phyloP scores from a whole-genome alignment of 2,797 vertebrate genomes.

The Sardinella longiceps region DNA sequence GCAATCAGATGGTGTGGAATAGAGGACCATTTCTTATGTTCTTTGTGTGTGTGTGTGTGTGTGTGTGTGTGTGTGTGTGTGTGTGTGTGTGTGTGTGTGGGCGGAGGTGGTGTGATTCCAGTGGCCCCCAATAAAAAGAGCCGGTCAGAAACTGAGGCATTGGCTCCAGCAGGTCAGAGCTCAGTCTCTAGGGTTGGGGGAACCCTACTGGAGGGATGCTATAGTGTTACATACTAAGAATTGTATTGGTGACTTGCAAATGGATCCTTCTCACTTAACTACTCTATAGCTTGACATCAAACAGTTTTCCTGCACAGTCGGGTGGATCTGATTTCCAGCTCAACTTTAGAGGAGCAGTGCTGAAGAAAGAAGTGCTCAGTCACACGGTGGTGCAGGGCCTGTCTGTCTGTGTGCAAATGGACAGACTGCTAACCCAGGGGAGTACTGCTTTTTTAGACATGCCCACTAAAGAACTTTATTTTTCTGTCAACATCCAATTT shows the following conservation, averaged over 20 bases:
- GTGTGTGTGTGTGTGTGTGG: neutral
- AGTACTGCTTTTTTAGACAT: neutral
- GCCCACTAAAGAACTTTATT: neutral
- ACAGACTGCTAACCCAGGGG: neutral
- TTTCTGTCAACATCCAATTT: neutral
- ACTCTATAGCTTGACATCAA: constrained; percentile 22
- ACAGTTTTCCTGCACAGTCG: neutral
- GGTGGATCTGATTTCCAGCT: constrained; percentile 7
- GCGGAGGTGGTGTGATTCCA: neutral
- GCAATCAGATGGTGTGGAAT: neutral
- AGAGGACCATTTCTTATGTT: neutral
- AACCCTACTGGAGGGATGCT: neutral
- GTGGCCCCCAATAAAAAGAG: neutral
- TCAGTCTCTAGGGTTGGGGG: neutral
- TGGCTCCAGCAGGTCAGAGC: neutral
- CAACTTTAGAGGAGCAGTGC: neutral
- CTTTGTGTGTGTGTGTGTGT: constrained; percentile 8
- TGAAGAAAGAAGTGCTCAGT: neutral
- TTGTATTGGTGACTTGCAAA: constrained; percentile 13
- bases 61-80: constrained; percentile 14
- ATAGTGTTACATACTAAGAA: neutral
- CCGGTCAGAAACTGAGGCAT: neutral
- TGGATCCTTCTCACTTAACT: neutral
- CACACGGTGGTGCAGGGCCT: neutral
- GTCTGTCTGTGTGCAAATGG: neutral